Evolutionary conservation across 2,113 vertebrate species (phyloP), one percentile per base, ranked within the genome.

Genomic region (Pungitius pungitius): DNA sequence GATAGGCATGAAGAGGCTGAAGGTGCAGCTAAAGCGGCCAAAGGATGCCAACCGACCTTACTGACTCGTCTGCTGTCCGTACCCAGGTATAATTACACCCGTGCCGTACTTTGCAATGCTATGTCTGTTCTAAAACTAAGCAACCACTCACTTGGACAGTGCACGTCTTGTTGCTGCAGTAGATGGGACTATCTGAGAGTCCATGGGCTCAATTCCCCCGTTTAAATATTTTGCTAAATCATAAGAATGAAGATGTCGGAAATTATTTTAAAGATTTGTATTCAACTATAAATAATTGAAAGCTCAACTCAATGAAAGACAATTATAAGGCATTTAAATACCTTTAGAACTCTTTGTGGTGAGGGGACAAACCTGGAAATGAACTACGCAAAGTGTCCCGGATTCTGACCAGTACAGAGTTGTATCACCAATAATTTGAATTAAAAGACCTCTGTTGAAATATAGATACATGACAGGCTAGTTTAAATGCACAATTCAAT

Each of bases 1-100:
- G 91, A 99, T 99, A 77, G 97, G 97, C 92, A 99, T 99, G 97
- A 98, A 99, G 95, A 95, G 97, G 93, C 96, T 99, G 93, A 99
- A 99, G 93, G 97, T 99, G 89, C 97, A 99, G 92, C 95, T 99
- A 87, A 99, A 99, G 94, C 92, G 97, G 94, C 97, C 97, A 70
- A 99, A 99, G 94, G 97, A 99, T 62, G 96, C 97, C 94, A 98
- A 97, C 93, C 95, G 97, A 94, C 97, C 97, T 94, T 99, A 99
- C 91, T 98, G 96, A 98, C 91, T 92, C 84, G 87, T 88, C 92
- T 91, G 88, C 90, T 92, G 86, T 91, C 88, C 63, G 68, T 81
- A 92, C 67, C 94, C 91, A 96, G 96, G 96, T 97, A 93, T 80
- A 11, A 33, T 49, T 27, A 43, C 65, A 76, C 6, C 43, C 71